phyloP scores from a whole-genome alignment of 2,888 invertebrate genomes.

The Cantharis lateralis region DNA sequence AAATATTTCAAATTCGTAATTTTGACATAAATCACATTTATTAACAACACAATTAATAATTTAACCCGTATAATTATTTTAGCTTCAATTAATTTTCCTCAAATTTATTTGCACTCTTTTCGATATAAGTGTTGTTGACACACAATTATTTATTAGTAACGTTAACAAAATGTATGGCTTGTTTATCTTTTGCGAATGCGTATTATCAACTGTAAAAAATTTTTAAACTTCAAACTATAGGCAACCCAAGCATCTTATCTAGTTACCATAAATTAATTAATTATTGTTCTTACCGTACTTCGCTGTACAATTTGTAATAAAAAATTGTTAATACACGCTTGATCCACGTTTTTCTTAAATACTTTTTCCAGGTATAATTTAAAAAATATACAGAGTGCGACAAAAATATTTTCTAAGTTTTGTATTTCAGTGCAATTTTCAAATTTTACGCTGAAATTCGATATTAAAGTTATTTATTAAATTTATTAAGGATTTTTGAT shows the following conservation, averaged over 20 bases:
- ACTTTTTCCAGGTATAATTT: no score
- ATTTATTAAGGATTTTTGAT: no score
- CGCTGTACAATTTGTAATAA: no score
- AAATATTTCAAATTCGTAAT: neutral
- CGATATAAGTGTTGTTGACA: neutral
- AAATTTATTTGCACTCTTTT: neutral
- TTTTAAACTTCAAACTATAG: neutral
- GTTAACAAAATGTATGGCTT: neutral
- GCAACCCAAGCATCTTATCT: neutral
- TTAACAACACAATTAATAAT: neutral
- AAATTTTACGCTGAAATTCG: no score
- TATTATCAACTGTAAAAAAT: neutral
- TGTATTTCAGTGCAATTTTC: no score
- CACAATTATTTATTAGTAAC: neutral
- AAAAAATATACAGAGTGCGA: no score
- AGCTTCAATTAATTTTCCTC: neutral
- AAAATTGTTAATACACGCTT: no score
- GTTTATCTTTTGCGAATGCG: neutral
- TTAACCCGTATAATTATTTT: neutral
- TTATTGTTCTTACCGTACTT: no score
- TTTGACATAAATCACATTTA: slow-evolving; percentile 8
- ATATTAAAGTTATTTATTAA: no score
- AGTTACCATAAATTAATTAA: neutral
- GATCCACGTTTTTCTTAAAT: no score
- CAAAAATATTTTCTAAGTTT: no score